Evolutionary conservation across 2,797 vertebrate genomes (phyloP), one percentile per base, ranked within the genome.

Genomic region (Alosa sapidissima): DNA sequence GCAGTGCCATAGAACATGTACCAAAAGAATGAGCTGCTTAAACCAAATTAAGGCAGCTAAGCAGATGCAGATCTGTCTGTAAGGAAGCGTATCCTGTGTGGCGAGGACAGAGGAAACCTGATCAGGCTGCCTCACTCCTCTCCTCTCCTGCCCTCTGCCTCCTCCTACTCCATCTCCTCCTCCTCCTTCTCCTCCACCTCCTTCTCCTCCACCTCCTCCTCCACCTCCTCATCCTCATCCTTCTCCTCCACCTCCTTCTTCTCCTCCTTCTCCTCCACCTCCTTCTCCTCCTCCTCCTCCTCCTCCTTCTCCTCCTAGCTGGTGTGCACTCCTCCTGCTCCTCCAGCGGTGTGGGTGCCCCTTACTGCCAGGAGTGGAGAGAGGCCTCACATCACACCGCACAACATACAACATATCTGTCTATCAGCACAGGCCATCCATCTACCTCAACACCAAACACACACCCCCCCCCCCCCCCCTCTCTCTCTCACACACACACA

Each of bases 91-190:
- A 72, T 72, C 65, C 33, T 36, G 65, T 72, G 65, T 72, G 28
- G 9, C 41, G 14, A 19, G 28, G 36, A 72, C 65, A 72, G 65
- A 72, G 28, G 65, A 36, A 72, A 72, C 65, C 28, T 33, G 65
- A 72, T 13, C 65, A 36, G 65, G 65, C 28, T 10, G 33, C 4
- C 33, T 5, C 33, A 0, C 65, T 36, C 55, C n/a, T 47, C 82
- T 24, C 45, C 65, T 5, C 28, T 10, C 14, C 62, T 68, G 28
- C 28, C 28, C 33, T 33, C 60, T 16, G n/a, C 54, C 45, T 58
- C 82, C 9, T 55, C 16, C n/a, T 54, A 82, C 84, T 54, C 72
- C 48, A 86, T 81, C 84, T 87, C 85, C 83, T 14, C 85, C 28
- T 28, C 82, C 3, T 48, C 21, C 72, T 54, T 72, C 78, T 36